Evolutionary conservation across 1,140 invertebrate species (phyloP).

Genomic region (Aphelenchoides avenae): DNA sequence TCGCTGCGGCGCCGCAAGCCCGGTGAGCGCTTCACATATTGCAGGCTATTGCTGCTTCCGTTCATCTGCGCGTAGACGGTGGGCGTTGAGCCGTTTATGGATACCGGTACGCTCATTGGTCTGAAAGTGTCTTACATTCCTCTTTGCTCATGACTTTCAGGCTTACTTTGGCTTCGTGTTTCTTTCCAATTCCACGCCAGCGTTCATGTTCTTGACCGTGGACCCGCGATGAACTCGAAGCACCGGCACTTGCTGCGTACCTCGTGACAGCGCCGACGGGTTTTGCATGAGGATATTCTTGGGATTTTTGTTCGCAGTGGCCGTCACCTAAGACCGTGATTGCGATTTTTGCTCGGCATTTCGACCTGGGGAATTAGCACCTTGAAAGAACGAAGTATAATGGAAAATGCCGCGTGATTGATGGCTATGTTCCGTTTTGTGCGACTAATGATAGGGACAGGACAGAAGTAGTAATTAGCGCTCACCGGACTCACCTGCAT

Average conservation of each 20-base stretch:
- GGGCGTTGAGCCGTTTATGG: conserved; percentile 28
- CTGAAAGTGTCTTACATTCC: not conserved
- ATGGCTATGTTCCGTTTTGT: conserved; percentile 2
- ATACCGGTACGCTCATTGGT: conserved; percentile 13
- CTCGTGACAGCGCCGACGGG: conserved; percentile 43
- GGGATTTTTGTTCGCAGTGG: conserved; percentile 60
- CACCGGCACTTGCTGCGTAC: conserved; percentile 78
- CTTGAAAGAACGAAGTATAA: too few species aligned
- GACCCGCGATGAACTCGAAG: conserved; percentile 80
- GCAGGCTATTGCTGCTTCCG: conserved; percentile 33
- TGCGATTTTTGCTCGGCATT: too few species aligned
- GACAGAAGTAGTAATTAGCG: too few species aligned
- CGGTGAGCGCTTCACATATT: conserved; percentile 26
- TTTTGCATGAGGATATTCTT: conserved; percentile 61
- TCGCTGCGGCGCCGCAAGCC: conserved; percentile 18
- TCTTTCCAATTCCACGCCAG: conserved; percentile 1
- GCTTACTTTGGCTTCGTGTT: too few species aligned
- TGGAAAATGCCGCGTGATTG: conserved; percentile 42
- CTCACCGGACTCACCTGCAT: conserved; percentile 77
- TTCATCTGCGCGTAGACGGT: conserved; percentile 44
- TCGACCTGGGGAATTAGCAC: too few species aligned
- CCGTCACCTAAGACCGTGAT: conserved; percentile 48
- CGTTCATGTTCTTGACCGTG: conserved; percentile 27
- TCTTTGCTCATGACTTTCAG: too few species aligned
- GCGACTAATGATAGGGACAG: too few species aligned